Evolutionary conservation across 2,888 invertebrate species (phyloP).

Genomic region (Ryuthela nishihirai): DNA sequence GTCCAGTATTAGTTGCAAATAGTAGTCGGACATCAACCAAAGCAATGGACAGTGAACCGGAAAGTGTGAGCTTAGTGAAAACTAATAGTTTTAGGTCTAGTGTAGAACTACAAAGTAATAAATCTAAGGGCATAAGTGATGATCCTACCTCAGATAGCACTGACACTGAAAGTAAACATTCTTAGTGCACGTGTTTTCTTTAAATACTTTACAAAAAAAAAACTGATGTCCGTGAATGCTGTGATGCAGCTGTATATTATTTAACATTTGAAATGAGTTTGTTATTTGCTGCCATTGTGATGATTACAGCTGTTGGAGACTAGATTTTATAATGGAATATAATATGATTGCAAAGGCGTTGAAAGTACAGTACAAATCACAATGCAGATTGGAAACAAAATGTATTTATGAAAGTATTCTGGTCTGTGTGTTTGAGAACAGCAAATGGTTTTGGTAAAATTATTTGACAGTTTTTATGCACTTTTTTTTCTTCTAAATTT

Average conservation of each 20-base stretch:
- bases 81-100: constrained; percentile 21
- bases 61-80: constrained; percentile 28
- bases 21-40: constrained; percentile 10
- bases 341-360: too few relatives aligned
- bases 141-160: constrained; percentile 40
- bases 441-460: too few relatives aligned
- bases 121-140: constrained; percentile 36
- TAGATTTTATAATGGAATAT: too few relatives aligned
- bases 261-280: constrained; percentile 29
- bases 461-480: too few relatives aligned
- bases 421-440: too few relatives aligned
- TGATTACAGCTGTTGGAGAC: constrained; percentile 36
- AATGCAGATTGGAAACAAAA: too few relatives aligned
- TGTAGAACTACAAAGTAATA: constrained; percentile 23
- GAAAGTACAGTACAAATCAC: too few relatives aligned
- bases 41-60: constrained; percentile 20
- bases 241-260: constrained; percentile 39
- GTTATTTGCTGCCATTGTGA: constrained; percentile 37
- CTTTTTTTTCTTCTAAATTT: too few relatives aligned
- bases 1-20: constrained; percentile 11
- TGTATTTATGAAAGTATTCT: too few relatives aligned
- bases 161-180: constrained; percentile 37
- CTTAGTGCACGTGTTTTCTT: constrained; percentile 21
- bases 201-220: constrained; percentile 7
- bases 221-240: constrained; percentile 23